Evolutionary conservation across 2,888 invertebrate species (phyloP).

Genomic region (Drosophila mercatorum): DNA sequence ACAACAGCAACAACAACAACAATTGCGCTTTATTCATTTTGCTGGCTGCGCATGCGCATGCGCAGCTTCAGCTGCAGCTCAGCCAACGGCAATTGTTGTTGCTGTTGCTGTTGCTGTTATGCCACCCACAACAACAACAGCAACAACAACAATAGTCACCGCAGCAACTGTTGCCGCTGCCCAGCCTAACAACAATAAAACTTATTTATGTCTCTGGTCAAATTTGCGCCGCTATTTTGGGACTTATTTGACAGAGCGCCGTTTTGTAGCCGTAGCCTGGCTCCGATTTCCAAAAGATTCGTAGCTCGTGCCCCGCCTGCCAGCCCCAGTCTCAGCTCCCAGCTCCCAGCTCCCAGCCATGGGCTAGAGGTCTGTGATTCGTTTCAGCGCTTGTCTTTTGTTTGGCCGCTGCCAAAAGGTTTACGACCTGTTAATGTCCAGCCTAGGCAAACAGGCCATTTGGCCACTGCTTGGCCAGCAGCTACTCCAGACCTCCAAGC

Average conservation of each 20-base stretch:
- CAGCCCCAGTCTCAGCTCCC: neutral
- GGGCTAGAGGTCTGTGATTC: constrained; percentile 44
- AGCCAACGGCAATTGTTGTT: constrained; percentile 13
- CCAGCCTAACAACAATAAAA: constrained; percentile 71
- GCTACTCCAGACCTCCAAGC: constrained; percentile 11
- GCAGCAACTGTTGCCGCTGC: constrained; percentile 8
- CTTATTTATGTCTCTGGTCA: constrained; percentile 79
- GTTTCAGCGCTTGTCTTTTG: constrained; percentile 77
- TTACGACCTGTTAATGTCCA: constrained; percentile 81
- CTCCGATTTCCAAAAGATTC: constrained; percentile 60
- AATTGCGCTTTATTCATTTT: constrained; percentile 41
- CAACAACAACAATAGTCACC: constrained; percentile 6
- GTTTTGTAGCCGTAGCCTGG: constrained; percentile 67
- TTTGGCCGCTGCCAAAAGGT: constrained; percentile 77
- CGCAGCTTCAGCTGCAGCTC: constrained; percentile 40
- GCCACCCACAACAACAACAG: constrained; percentile 40
- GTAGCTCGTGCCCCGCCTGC: constrained; percentile 2
- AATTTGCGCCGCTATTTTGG: constrained; percentile 79
- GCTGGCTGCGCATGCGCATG: constrained; percentile 55
- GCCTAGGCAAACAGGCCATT: constrained; percentile 66
- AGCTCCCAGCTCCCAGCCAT: neutral
- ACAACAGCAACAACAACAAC: constrained; percentile 17
- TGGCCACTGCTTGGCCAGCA: constrained; percentile 27
- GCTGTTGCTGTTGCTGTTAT: constrained; percentile 1
- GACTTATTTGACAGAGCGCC: constrained; percentile 77